These are phyloP conservation scores for Scaptomyza cyrtandrae DNA, from an alignment of 2,888 invertebrate species.

Conservation along the genomic window DNA sequence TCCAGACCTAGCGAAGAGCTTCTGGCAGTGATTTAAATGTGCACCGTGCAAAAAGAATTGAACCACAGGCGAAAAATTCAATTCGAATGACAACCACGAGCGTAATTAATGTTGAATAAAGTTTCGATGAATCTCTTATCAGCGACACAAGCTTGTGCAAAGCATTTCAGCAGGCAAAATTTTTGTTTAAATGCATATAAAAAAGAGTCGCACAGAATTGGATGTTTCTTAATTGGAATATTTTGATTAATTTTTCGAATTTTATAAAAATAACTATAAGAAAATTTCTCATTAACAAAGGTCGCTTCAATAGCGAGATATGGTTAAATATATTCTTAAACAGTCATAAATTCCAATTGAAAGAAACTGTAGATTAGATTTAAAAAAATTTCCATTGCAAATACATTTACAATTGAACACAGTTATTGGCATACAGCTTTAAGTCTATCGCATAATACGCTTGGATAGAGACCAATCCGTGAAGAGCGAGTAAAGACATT, in stretches of 20 bases:
- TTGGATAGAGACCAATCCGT: neutral
- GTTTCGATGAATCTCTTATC: slow-evolving; percentile 57
- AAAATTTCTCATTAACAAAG: too few relatives aligned
- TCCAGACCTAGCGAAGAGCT: slow-evolving; percentile 28
- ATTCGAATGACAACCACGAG: slow-evolving; percentile 59
- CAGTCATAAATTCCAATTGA: too few relatives aligned
- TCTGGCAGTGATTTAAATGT: slow-evolving; percentile 68
- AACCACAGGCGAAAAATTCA: slow-evolving; percentile 39
- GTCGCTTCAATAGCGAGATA: too few relatives aligned
- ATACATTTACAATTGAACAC: neutral
- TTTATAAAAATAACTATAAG: neutral
- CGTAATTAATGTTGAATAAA: slow-evolving; percentile 71
- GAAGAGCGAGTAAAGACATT: neutral
- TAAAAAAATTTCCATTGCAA: neutral
- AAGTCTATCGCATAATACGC: neutral
- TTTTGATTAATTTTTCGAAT: neutral
- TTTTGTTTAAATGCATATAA: slow-evolving; percentile 14
- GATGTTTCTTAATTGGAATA: neutral
- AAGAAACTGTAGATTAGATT: too few relatives aligned
- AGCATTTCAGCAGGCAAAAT: neutral
- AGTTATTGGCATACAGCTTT: neutral
- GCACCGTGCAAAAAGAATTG: slow-evolving; percentile 43
- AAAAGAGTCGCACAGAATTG: neutral
- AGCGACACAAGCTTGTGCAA: slow-evolving; percentile 14
- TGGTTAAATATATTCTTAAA: too few relatives aligned